These are phyloP conservation scores for Tachyglossus aculeatus DNA, from an alignment of 2,797 vertebrate species.

Conservation along the genomic window DNA sequence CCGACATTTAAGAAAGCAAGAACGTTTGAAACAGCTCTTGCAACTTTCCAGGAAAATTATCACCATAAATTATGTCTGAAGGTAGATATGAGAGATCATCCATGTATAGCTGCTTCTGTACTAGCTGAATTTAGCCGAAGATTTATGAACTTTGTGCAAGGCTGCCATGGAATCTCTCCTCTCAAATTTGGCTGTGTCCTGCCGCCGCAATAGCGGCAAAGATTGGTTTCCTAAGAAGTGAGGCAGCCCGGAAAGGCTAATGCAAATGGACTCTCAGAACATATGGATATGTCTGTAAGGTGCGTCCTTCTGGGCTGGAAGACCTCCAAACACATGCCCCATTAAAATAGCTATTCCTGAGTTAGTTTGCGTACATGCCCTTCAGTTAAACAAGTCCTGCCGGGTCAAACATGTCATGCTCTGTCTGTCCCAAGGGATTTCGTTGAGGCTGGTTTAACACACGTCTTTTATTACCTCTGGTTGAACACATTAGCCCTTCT, in stretches of 20 bases:
- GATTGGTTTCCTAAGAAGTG: slow-evolving; percentile 6
- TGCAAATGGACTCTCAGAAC: slow-evolving; percentile 3
- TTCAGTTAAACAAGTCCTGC: background rate
- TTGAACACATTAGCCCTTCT: slow-evolving; percentile 49
- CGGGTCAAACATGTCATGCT: background rate
- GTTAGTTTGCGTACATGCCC: fast-evolving
- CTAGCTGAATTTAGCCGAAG: slow-evolving; percentile 11
- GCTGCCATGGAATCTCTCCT: background rate
- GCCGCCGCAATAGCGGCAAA: slow-evolving; percentile 23
- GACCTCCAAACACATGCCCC: background rate
- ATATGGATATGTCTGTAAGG: background rate
- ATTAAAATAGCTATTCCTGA: background rate
- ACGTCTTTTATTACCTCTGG: slow-evolving; percentile 61
- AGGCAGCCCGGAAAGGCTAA: slow-evolving; percentile 18
- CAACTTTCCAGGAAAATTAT: background rate
- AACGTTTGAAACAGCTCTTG: background rate
- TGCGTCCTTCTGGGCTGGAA: background rate
- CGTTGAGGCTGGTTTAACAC: slow-evolving; percentile 16
- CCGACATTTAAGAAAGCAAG: slow-evolving; percentile 5
- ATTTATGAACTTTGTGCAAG: slow-evolving; percentile 11
- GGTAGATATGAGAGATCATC: slow-evolving; percentile 12
- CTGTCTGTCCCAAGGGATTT: slow-evolving; percentile 7
- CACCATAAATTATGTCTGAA: slow-evolving; percentile 17
- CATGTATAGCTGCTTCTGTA: background rate
- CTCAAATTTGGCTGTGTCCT: slow-evolving; percentile 8